Evolutionary conservation across 2,888 invertebrate genomes (phyloP), one percentile per base, ranked within the genome.

Genomic region (Drosophila meridionalis): DNA sequence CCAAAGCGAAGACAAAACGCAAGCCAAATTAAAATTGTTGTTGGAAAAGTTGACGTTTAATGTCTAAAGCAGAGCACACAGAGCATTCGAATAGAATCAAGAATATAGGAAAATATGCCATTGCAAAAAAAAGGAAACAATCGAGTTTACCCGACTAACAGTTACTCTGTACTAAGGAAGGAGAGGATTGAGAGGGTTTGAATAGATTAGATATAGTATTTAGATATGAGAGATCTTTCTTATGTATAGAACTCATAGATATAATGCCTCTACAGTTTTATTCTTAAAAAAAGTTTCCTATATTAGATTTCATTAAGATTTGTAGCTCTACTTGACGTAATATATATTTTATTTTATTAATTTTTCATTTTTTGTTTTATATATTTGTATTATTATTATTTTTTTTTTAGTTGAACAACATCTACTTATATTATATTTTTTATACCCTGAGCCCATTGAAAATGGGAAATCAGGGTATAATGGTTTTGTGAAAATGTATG

Each of bases 41-140:
- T 59, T 58, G 62, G 57, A 65, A 69, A 78, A 78, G 78, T 68
- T 59, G 82, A 68, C 52, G 73, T 34, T 60, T 34, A 68, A 78
- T 82, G 69, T 73, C 61, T 36, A 30, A 57, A 52, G 52, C 82
- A 72, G 78, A 77, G 61, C 43, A 57, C 47, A 53, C 45, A 36
- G 52, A 48, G 55, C 73, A 69, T 69, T 58, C 55, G 75, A 57
- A 85, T 78, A 70, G 64, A 56, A 64, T 45, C 59, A 61, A 45
- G 58, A 20, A n/a, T 55, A 65, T 20, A 62, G 48, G n/a, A 69
- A 38, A 47, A 47, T 36, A 12, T 36, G 47, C 14, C n/a, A 20
- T n/a, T 26, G 4, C 0, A 5, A 34, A 38, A 14, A 32, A 38
- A 30, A 38, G 11, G 3, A 47, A 48, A n/a, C 2, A 6, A 5